These are phyloP conservation scores for Aleiodes sp. DNA, from an alignment of 1,140 invertebrate genomes.

Conservation along the genomic window DNA sequence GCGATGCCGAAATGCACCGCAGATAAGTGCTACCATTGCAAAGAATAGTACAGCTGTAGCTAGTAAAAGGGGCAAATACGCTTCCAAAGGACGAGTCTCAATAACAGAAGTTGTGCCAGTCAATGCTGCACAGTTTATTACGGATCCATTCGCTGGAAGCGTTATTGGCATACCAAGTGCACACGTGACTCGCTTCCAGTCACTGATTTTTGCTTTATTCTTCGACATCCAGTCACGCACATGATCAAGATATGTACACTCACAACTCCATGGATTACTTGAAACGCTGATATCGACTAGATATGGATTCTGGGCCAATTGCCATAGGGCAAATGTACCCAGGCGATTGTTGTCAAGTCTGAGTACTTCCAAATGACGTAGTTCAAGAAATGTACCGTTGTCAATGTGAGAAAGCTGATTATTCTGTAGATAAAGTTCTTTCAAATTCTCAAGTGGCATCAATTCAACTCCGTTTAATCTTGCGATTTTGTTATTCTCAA, in stretches of 20 bases:
- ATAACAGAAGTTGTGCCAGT: conserved; percentile 63
- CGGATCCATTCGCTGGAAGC: conserved; percentile 72
- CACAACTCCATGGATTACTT: conserved; percentile 91
- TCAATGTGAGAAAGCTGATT: conserved; percentile 80
- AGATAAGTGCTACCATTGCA: conserved; percentile 75
- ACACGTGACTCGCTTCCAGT: conserved; percentile 75
- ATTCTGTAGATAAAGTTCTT: conserved; percentile 86
- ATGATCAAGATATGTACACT: conserved; percentile 82
- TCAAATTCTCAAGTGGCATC: conserved; percentile 75
- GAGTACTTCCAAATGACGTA: conserved; percentile 80
- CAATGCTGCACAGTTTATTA: conserved; percentile 67
- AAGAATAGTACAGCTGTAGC: conserved; percentile 79
- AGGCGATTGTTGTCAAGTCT: conserved; percentile 83
- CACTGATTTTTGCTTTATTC: conserved; percentile 78
- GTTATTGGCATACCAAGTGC: conserved; percentile 67
- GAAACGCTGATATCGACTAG: conserved; percentile 81
- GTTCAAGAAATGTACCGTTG: conserved; percentile 78
- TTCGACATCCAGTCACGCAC: conserved; percentile 80
- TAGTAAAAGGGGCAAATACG: conserved; percentile 80
- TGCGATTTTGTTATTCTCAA: conserved; percentile 82
- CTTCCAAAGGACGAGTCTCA: conserved; percentile 79
- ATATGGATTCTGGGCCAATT: conserved; percentile 77
- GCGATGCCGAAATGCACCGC: conserved; percentile 82
- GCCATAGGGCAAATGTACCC: conserved; percentile 79
- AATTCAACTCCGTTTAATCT: conserved; percentile 81